phyloP scores from a whole-genome alignment of 2,888 invertebrate genomes.

The Machimus atricapillus region DNA sequence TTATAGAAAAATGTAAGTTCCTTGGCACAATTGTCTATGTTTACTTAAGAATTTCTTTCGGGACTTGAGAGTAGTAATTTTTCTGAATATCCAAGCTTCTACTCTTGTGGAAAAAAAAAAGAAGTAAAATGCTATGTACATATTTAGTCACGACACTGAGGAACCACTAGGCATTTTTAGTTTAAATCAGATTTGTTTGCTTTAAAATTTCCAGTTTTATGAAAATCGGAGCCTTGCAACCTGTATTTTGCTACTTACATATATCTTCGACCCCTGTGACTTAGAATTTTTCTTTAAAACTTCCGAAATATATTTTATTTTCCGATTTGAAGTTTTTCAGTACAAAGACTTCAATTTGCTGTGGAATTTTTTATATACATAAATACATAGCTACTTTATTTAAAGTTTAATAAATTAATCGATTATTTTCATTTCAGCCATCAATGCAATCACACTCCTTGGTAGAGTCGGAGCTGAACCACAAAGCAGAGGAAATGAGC shows the following conservation, averaged over 20 bases:
- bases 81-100: background rate
- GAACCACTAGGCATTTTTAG: no score
- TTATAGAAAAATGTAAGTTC: background rate
- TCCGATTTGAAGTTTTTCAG: no score
- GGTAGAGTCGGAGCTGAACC: constrained; percentile 91
- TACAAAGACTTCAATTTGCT: no score
- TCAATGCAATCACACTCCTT: constrained; percentile 84
- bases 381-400: no score
- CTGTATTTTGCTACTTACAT: no score
- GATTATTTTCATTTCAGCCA: constrained; percentile 63
- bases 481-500: constrained; percentile 79
- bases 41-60: background rate
- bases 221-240: background rate
- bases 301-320: no score
- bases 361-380: no score
- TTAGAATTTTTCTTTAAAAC: no score
- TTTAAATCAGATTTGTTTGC: no score
- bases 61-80: background rate
- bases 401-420: background rate
- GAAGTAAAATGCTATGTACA: background rate
- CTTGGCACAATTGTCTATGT: background rate
- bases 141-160: background rate
- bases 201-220: background rate
- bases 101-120: background rate
- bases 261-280: no score